phyloP scores from a whole-genome alignment of 2,888 invertebrate genomes.

The Phrixothrix hirtus region DNA sequence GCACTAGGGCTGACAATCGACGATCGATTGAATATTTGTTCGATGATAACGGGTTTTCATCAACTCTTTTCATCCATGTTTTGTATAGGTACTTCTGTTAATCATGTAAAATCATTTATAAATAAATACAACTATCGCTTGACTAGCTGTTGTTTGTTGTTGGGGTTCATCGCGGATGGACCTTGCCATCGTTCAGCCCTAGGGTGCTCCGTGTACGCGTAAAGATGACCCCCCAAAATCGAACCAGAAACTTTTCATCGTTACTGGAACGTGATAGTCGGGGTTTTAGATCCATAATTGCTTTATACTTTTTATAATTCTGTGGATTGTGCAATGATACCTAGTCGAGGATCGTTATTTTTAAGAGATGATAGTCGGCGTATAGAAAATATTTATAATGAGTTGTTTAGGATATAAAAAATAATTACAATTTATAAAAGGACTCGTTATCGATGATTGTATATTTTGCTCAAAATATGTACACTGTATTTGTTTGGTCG shows the following conservation, averaged over 20 bases:
- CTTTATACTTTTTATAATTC: slow-evolving; percentile 57
- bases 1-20: slow-evolving; percentile 46
- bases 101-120: slow-evolving; percentile 47
- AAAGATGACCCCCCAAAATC: slow-evolving; percentile 14
- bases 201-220: slow-evolving; percentile 26
- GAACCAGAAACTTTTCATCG: slow-evolving; percentile 30
- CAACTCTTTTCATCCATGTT: slow-evolving; percentile 36
- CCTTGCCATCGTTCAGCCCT: slow-evolving; percentile 28
- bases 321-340: slow-evolving; percentile 44
- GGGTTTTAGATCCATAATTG: slow-evolving; percentile 47
- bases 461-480: slow-evolving; percentile 54
- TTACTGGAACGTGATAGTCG: slow-evolving; percentile 31
- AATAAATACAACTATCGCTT: slow-evolving; percentile 48
- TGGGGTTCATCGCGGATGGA: slow-evolving; percentile 35
- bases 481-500: slow-evolving; percentile 42
- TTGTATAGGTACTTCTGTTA: slow-evolving; percentile 47
- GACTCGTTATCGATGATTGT: slow-evolving; percentile 45
- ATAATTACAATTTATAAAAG: slow-evolving; percentile 46
- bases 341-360: slow-evolving; percentile 55
- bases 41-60: slow-evolving; percentile 32
- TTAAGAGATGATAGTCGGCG: slow-evolving; percentile 48
- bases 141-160: slow-evolving; percentile 45
- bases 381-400: slow-evolving; percentile 46
- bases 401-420: slow-evolving; percentile 49
- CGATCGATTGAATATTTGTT: slow-evolving; percentile 36